Base-by-base conservation (phyloP, 2,888 invertebrate species). In the Arctia plantaginis region DNA sequence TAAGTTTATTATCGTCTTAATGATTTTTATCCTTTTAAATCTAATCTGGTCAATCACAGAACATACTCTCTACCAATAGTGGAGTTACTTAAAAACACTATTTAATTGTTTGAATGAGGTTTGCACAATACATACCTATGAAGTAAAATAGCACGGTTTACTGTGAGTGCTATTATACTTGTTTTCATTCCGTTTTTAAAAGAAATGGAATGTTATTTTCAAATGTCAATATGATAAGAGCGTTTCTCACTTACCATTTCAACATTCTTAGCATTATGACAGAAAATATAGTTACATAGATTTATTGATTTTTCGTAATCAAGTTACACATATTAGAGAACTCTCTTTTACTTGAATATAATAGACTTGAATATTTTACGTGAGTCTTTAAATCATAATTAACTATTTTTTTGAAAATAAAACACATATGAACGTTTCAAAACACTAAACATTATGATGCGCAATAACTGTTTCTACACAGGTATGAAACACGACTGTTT, bases 401-500 rank as follows among this genome's bases (percentile, higher is more conserved):
- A 6, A 4, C 1, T 62, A 1, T 15, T 30, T 30, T 30, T 8
- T 62, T 30, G 2, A 62, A 18, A 30, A 8, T 18, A 62, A 30
- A 30, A 62, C 7, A 18, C 62, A 6, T 13, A 0, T 30, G 18
- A 0, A 62, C 18, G 7, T 30, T 18, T 30, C 8, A 15, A 30
- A 3, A 12, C 23, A n/a, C 39, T 66, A 3, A 12, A n/a, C 13
- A 55, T 15, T 33, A 15, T 55, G n/a, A 55, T 69, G 69, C 8
- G 7, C n/a, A 69, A 69, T 12, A 69, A 27, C 62, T 65, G 15
- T 13, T 23, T 35, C 47, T n/a, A 7, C 35, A n/a, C 1, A 27
- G 13, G 15, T 30, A 18, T 65, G 79, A 70, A 79, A 72, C 74
- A 70, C 39, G 12, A 39, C 64, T 75, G 68, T 69, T 72, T 81